These are phyloP conservation scores for Zaprionus lachaisei DNA, from an alignment of 1,140 invertebrate species.

Conservation along the genomic window DNA sequence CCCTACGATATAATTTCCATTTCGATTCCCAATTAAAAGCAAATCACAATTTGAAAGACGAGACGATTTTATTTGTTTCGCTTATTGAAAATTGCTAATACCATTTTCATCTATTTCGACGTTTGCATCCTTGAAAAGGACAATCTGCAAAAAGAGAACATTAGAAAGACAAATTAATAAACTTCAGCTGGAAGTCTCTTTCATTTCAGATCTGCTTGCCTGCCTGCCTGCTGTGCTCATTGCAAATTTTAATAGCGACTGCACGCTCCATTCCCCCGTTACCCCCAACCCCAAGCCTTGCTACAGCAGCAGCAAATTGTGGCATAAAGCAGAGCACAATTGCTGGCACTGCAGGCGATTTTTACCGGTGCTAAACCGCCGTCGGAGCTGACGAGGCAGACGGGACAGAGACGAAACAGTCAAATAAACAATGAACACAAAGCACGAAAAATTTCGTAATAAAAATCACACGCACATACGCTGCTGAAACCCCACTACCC, in stretches of 20 bases:
- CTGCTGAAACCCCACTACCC: background rate
- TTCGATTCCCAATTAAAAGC: background rate
- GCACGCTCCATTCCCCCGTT: background rate
- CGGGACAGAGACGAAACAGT: constrained; percentile 26
- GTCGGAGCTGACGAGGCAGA: background rate
- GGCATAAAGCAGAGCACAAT: constrained; percentile 40
- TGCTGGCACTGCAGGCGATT: constrained; percentile 50
- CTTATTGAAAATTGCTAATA: background rate
- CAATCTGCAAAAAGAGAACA: constrained; percentile 20
- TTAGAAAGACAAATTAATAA: constrained; percentile 15
- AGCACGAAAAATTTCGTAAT: constrained; percentile 70
- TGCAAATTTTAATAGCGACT: constrained; percentile 49
- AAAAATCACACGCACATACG: constrained; percentile 47
- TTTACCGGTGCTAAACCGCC: constrained; percentile 37
- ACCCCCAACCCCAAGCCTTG: background rate
- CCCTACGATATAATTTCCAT: background rate
- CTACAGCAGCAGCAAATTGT: constrained; percentile 7
- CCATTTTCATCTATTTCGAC: constrained; percentile 5
- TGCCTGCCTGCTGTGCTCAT: constrained; percentile 33
- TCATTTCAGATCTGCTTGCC: background rate
- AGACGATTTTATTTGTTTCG: background rate
- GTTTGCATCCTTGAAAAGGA: background rate
- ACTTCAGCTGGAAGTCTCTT: background rate
- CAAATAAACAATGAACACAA: constrained; percentile 70
- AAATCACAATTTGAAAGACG: background rate